phyloP scores from a whole-genome alignment of 2,888 invertebrate species.

The Dasypogon diadema region DNA sequence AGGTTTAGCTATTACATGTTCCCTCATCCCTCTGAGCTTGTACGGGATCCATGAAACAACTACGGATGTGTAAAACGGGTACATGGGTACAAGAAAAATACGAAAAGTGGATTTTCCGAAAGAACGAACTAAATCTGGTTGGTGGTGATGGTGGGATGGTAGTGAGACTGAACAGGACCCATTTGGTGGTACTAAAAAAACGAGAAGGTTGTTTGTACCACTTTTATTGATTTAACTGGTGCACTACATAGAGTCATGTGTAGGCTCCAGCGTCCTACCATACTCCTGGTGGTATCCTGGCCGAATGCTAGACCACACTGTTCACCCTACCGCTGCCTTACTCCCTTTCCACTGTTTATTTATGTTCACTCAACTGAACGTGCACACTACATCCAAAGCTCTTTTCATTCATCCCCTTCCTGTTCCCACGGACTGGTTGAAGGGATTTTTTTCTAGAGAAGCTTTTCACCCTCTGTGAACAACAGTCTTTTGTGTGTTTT shows the following conservation, averaged over 20 bases:
- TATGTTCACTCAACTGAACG: conserved; percentile 39
- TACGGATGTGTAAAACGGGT: conserved; percentile 25
- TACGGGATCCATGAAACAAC: conserved; percentile 13
- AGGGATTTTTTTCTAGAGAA: conserved; percentile 8
- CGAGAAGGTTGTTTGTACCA: conserved; percentile 21
- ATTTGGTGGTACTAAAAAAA: background rate
- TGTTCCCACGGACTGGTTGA: background rate
- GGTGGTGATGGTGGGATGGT: background rate
- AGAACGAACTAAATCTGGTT: conserved; percentile 14
- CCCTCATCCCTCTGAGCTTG: background rate
- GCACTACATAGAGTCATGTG: conserved; percentile 5
- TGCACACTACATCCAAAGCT: conserved; percentile 14
- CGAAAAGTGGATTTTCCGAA: conserved; percentile 36
- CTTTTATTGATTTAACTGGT: conserved; percentile 46
- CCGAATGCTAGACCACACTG: no score
- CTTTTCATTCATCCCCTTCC: background rate
- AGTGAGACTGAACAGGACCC: background rate
- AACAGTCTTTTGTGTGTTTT: conserved; percentile 43
- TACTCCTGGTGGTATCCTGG: background rate
- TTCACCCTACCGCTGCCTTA: background rate
- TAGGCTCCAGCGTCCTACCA: background rate
- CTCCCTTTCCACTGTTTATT: background rate
- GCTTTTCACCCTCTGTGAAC: conserved; percentile 43
- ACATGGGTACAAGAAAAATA: conserved; percentile 26
- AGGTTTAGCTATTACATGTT: background rate